These are phyloP conservation scores for Clarias platycephalus DNA, from an alignment of 2,797 vertebrate species.

Conservation along the genomic window DNA sequence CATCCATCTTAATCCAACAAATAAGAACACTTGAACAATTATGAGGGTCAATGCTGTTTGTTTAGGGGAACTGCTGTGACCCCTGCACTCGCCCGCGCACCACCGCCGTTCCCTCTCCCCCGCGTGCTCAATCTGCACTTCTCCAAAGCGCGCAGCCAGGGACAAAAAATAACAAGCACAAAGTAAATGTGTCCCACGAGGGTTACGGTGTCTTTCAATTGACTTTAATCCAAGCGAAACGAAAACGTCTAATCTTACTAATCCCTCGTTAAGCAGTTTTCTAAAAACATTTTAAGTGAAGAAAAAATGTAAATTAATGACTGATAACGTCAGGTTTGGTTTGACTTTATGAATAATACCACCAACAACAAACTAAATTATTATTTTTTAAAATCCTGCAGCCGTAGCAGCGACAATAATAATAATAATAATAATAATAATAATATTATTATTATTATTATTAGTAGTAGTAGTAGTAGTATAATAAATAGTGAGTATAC, in stretches of 20 bases:
- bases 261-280: constrained; percentile 12
- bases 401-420: neutral
- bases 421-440: neutral
- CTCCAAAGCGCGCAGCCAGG: constrained; percentile 66
- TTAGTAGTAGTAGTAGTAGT: neutral
- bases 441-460: neutral
- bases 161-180: constrained; percentile 64
- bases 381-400: neutral
- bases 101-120: constrained; percentile 59
- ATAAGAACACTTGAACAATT: constrained; percentile 40
- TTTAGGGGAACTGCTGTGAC: constrained; percentile 61
- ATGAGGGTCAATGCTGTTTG: constrained; percentile 34
- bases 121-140: constrained; percentile 63
- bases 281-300: constrained; percentile 6
- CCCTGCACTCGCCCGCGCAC: constrained; percentile 65
- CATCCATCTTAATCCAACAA: constrained; percentile 42
- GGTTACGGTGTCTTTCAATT: constrained; percentile 60
- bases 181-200: constrained; percentile 65
- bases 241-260: constrained; percentile 24
- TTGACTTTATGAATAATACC: neutral
- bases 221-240: constrained; percentile 38
- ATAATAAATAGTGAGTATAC: neutral
- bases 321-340: neutral
- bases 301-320: neutral
- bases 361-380: neutral